These are phyloP conservation scores for Heliconius ismenius DNA, from an alignment of 2,888 invertebrate species.

Conservation along the genomic window DNA sequence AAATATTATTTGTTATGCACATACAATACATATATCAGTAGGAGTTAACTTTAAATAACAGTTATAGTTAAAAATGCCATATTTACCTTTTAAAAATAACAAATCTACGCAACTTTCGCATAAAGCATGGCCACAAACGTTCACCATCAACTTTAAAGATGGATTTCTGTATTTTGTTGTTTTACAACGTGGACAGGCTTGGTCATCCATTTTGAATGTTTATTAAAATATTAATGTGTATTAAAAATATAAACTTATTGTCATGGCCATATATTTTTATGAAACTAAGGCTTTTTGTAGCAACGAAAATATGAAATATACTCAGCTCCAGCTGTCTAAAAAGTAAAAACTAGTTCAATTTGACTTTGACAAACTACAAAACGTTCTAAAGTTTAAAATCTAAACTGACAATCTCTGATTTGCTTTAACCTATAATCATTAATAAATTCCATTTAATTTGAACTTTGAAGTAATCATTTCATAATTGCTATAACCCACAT, in stretches of 20 bases:
- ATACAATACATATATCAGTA: background rate
- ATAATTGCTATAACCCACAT: too few relatives aligned
- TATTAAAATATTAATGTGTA: background rate
- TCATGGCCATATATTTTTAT: slow-evolving; percentile 21
- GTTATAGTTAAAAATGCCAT: slow-evolving; percentile 36
- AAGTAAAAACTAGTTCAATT: background rate
- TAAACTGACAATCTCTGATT: background rate
- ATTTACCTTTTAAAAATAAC: slow-evolving; percentile 94
- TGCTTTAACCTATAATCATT: background rate
- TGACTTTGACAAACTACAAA: slow-evolving; percentile 24
- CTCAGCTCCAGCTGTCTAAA: background rate
- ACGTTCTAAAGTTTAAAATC: background rate
- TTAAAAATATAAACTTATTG: slow-evolving; percentile 12
- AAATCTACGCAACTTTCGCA: slow-evolving; percentile 99
- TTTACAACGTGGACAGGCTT: slow-evolving; percentile 97
- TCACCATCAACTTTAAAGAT: slow-evolving; percentile 97
- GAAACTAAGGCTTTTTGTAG: slow-evolving; percentile 7
- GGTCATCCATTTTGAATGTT: slow-evolving; percentile 85
- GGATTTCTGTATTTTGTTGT: slow-evolving; percentile 98
- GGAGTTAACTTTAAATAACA: background rate
- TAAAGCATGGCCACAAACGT: slow-evolving; percentile 97
- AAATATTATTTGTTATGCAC: background rate
- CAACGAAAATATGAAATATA: background rate
- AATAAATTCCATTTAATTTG: too few relatives aligned
- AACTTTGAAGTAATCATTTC: too few relatives aligned